Percentiles rank a stretch among this genome's conserved stretches.
phyloP scores from a whole-genome alignment of 2,113 vertebrate species.

The Silurus meridionalis region DNA sequence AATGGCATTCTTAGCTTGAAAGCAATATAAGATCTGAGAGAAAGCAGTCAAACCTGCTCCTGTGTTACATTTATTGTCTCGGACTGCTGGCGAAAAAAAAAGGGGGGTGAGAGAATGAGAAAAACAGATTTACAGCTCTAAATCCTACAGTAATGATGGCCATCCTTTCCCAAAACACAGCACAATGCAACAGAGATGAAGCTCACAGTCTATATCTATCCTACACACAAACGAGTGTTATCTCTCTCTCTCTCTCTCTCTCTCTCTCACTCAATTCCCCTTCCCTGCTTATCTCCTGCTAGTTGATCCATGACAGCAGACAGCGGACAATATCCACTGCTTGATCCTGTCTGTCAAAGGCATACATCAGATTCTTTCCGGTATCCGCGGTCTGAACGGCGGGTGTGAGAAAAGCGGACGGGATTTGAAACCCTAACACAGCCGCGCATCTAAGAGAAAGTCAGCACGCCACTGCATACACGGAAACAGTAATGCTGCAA shows the following conservation, averaged over 20 bases:
- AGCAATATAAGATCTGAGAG: conserved; percentile 20
- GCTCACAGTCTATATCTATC: conserved; percentile 43
- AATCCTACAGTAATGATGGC: conserved; percentile 39
- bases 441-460: not conserved
- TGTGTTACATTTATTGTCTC: conserved; percentile 41
- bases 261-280: not conserved
- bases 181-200: conserved; percentile 54
- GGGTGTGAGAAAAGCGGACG: not conserved
- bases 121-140: conserved; percentile 25
- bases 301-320: conserved; percentile 54
- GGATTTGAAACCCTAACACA: conserved; percentile 14
- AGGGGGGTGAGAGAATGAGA: not conserved
- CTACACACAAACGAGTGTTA: conserved; percentile 41
- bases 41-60: conserved; percentile 43
- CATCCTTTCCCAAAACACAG: conserved; percentile 7
- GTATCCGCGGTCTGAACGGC: conserved; percentile 4
- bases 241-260: not conserved
- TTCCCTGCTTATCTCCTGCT: conserved; percentile 35
- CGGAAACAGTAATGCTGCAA: not conserved
- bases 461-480: not conserved
- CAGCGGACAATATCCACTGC: conserved; percentile 30
- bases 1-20: not conserved
- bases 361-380: conserved; percentile 38
- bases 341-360: conserved; percentile 48
- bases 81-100: conserved; percentile 10